Percentiles rank a stretch among this genome's conserved stretches.
These are phyloP conservation scores for Ctena decussata DNA, from an alignment of 2,888 invertebrate genomes.

Conservation along the genomic window DNA sequence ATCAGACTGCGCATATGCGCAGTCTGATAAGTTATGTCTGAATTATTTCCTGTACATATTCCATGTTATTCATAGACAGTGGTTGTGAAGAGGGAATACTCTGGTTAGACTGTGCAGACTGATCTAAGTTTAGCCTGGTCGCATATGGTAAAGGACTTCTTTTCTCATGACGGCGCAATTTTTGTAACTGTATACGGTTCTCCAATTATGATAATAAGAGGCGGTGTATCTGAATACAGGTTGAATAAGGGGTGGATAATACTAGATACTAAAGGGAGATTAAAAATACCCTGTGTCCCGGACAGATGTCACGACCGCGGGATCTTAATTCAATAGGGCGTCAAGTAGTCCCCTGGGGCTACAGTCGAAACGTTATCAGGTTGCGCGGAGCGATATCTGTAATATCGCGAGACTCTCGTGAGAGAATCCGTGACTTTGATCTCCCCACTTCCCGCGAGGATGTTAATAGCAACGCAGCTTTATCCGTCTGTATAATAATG, in stretches of 20 bases:
- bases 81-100: too few species aligned
- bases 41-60: too few species aligned
- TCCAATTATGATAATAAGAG: background rate
- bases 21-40: too few species aligned
- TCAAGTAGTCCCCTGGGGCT: slow-evolving; percentile 13
- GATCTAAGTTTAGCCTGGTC: too few species aligned
- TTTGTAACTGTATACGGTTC: background rate
- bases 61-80: too few species aligned
- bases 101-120: too few species aligned
- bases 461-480: background rate
- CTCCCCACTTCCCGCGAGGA: background rate
- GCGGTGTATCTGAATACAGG: background rate
- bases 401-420: slow-evolving; percentile 15
- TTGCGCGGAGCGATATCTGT: slow-evolving; percentile 18
- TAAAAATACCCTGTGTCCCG: background rate
- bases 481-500: background rate
- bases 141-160: too few species aligned
- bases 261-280: background rate
- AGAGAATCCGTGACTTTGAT: slow-evolving; percentile 17
- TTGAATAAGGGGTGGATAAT: slow-evolving; percentile 3
- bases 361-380: background rate
- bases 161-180: too few species aligned
- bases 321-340: slow-evolving; percentile 14
- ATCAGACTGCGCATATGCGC: too few species aligned
- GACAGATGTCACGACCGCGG: slow-evolving; percentile 18